These are phyloP conservation scores for Arenicola marina DNA, from an alignment of 2,888 invertebrate genomes.

Conservation along the genomic window DNA sequence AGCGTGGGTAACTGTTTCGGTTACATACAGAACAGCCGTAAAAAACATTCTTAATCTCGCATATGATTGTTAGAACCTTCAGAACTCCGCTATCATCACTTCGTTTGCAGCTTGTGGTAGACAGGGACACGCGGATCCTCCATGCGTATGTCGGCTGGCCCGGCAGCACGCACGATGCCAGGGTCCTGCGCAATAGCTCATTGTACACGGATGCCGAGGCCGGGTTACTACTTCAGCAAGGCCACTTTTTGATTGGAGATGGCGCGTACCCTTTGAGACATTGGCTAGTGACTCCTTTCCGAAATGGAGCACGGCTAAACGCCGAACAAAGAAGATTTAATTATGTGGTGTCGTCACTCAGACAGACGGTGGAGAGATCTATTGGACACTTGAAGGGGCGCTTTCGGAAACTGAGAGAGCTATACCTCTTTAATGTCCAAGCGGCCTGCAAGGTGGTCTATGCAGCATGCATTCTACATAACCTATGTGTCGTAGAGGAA, in stretches of 20 bases:
- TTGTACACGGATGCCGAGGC: slow-evolving; percentile 12
- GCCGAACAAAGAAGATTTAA: slow-evolving; percentile 24
- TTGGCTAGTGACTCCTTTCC: slow-evolving; percentile 23
- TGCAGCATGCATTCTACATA: slow-evolving; percentile 15
- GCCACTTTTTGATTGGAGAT: slow-evolving; percentile 22
- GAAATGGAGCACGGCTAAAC: slow-evolving; percentile 22
- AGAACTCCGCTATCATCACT: neutral
- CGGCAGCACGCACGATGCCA: slow-evolving; percentile 33
- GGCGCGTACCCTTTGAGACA: slow-evolving; percentile 24
- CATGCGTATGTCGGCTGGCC: slow-evolving; percentile 29
- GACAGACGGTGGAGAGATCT: slow-evolving; percentile 25
- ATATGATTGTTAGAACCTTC: neutral
- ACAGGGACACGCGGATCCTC: slow-evolving; percentile 23
- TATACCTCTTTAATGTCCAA: slow-evolving; percentile 6
- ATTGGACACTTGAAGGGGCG: slow-evolving; percentile 13
- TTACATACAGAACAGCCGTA: too few relatives aligned
- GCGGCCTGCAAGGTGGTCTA: slow-evolving; percentile 7
- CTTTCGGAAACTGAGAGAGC: slow-evolving; percentile 3
- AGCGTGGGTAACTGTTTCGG: too few relatives aligned
- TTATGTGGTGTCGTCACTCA: neutral
- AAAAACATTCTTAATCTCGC: too few relatives aligned
- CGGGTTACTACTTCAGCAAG: neutral
- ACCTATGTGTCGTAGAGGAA: slow-evolving; percentile 11
- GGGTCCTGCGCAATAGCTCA: slow-evolving; percentile 26
- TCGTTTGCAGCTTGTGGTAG: slow-evolving; percentile 24